These are phyloP conservation scores for Lepidonotus clava DNA, from an alignment of 2,888 invertebrate genomes.

Conservation along the genomic window DNA sequence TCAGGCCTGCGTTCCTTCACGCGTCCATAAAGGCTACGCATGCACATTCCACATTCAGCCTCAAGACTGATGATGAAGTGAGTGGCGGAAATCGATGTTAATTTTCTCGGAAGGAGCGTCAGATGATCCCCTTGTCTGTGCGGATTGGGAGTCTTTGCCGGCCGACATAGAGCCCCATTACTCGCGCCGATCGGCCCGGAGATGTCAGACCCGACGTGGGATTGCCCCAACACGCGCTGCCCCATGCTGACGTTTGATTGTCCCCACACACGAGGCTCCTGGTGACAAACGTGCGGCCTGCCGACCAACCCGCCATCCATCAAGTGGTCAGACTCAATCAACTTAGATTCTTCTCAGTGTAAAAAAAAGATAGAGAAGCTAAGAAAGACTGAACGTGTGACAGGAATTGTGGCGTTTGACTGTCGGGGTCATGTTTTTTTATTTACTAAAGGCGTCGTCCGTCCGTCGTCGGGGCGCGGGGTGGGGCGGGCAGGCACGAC, in stretches of 20 bases:
- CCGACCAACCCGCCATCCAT: background rate
- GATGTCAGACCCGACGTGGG: background rate
- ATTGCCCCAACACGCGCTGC: too few relatives aligned
- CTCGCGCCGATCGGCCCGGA: background rate
- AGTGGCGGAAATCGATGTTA: slow-evolving; percentile 11
- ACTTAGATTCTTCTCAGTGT: too few relatives aligned
- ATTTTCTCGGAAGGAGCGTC: background rate
- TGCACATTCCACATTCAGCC: background rate
- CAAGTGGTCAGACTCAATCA: background rate
- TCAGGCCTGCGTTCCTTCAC: background rate
- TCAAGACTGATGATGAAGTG: background rate
- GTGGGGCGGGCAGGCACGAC: too few relatives aligned
- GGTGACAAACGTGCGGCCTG: background rate
- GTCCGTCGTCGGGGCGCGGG: too few relatives aligned
- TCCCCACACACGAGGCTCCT: background rate
- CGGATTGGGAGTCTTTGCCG: background rate
- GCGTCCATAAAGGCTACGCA: background rate
- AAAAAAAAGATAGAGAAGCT: background rate
- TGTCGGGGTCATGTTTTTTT: background rate
- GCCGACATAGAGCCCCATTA: background rate
- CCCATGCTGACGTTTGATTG: background rate
- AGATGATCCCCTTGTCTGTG: background rate
- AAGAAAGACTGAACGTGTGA: background rate
- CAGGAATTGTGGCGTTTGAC: slow-evolving; percentile 26
- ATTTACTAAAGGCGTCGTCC: too few relatives aligned